Evolutionary conservation across 2,888 invertebrate species (phyloP), one percentile per base, ranked within the genome.

Genomic region (Pollenia angustigena): DNA sequence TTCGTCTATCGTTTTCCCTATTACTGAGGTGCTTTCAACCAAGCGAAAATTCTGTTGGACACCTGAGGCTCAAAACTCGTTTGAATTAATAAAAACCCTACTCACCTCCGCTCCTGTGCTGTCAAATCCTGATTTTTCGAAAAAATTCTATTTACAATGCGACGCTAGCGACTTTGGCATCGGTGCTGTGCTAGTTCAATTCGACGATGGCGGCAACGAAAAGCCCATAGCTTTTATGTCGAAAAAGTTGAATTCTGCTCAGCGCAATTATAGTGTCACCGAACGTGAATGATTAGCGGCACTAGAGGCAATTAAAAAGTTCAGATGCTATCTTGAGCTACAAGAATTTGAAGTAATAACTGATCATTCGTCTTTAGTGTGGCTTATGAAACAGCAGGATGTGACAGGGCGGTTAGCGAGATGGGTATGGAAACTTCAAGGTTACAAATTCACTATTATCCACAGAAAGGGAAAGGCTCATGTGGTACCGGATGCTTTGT

Each of bases 261-360:
- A 85, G 32, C 44, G 81, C 14, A 54, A 54, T 14, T 82, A 81
- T 54, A 85, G 83, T 42, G 85, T 88, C 1, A 80, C 88, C 0
- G 85, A 88, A 32, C 69, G 76, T 4, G 85, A 84, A 40, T 82
- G 81, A 23, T 40, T 85, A 40, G 83, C 87, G n/a, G 83, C 72
- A 0, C 48, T 87, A 18, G 23, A 62, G 42, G 69, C 76, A 0
- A 66, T 88, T 11, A 81, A 86, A 50, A 83, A 80, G 23, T 88
- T 88, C 62, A 50, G 85, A 1, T 83, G 80, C 8, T 88, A 88
- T 62, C 23, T 88, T 12, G 83, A 87, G 48, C 54, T 82, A 2
- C 85, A 85, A 42, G 44, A 52, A 8, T 52, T 52, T 12, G 18
- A 54, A 10, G 9, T 54, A 10, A 18, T 18, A 18, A 54, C 54